Evolutionary conservation across 2,888 invertebrate species (phyloP), one percentile per base, ranked within the genome.

Genomic region (Sisyra nigra): DNA sequence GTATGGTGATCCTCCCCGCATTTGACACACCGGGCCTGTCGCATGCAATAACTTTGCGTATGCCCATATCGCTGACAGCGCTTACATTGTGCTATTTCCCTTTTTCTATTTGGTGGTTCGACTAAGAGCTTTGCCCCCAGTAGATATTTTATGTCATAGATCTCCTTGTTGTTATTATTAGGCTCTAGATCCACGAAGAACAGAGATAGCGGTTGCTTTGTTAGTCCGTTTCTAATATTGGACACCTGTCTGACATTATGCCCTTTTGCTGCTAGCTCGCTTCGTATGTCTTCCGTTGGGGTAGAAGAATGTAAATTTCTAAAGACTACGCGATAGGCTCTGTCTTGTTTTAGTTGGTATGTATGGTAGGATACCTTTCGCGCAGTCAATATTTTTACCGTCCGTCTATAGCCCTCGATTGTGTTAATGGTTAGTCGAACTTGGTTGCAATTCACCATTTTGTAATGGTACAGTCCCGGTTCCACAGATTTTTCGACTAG

Each of bases 41-140:
- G 46, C 6, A 14, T 33, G 33, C 49, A 52, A 31, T 49, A 49
- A 9, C 44, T 46, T 47, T 48, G 46, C 10, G 50, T 50, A 41
- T 50, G 50, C 6, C 49, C 49, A 35, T 47, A 48, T 13, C 40
- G 19, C 43, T 51, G 51, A 14, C 51, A 51, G 35, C 48, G 45
- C n/a, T 42, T 46, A 24, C 51, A 52, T 40, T 50, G 51, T 3
- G 45, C 47, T 10, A 51, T 49, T 30, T 42, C 41, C 18, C 35
- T 46, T n/a, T 40, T 41, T 36, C 36, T 45, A 39, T 41, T 29
- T 10, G 51, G 49, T 11, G 51, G 17, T 46, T 53, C 48, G 18
- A 46, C 32, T 4, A 34, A 18, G 4, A 49, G 42, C 45, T 43
- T 47, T 14, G 41, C 33, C 11, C 47, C 37, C 3, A 46, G 35